These are phyloP conservation scores for Eunapius fragilis DNA, from an alignment of 37 sponge, comb jelly and placozoan genomes.

Conservation along the genomic window DNA sequence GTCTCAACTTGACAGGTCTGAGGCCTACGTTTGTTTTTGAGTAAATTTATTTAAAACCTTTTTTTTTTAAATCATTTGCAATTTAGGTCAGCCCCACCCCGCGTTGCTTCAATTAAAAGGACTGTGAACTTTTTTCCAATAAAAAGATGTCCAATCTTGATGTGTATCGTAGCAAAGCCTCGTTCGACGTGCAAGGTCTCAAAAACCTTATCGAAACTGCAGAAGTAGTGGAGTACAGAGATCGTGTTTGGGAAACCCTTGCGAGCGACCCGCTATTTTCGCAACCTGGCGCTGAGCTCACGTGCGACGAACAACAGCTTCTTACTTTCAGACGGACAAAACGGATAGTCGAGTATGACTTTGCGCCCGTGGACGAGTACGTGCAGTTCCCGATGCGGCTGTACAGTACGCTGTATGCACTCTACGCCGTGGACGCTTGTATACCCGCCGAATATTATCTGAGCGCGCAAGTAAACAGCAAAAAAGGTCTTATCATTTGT, in stretches of 20 bases:
- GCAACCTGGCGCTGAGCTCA: conserved; percentile 12
- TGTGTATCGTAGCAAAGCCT: conserved; percentile 44
- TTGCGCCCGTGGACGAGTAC: conserved; percentile 17
- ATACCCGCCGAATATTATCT: conserved; percentile 12
- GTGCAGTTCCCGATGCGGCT: conserved; percentile 17
- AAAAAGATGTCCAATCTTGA: conserved; percentile 13
- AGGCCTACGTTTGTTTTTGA: no score
- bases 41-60: no score
- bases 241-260: conserved; percentile 66
- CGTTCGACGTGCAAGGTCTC: conserved; percentile 38
- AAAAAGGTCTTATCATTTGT: background rate
- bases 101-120: no score
- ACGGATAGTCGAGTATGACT: conserved; percentile 68
- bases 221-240: conserved; percentile 32
- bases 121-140: no score
- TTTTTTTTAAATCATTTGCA: no score
- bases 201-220: conserved; percentile 30
- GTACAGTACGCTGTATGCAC: conserved; percentile 8
- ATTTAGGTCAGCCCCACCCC: no score
- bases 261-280: conserved; percentile 71
- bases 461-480: conserved; percentile 30
- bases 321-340: conserved; percentile 61
- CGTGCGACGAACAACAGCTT: conserved; percentile 52
- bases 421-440: conserved; percentile 34
- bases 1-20: no score